Conservation (phyloP, 2,797 vertebrate species). For the Euthynnus affinis region DNA sequence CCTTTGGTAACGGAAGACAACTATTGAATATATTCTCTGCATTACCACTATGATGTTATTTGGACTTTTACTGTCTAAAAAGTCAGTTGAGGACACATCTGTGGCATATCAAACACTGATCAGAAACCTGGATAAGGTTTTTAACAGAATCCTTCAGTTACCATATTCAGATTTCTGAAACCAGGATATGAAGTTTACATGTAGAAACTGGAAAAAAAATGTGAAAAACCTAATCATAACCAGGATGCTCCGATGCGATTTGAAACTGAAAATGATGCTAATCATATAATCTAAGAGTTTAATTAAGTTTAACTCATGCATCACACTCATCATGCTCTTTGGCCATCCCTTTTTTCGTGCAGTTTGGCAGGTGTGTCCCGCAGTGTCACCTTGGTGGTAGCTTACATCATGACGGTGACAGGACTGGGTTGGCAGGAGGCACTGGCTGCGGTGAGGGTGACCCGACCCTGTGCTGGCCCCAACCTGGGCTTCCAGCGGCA, state of each 20-base stretch:
- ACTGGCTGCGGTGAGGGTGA: slow-evolving; percentile 88
- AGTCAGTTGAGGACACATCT: not conserved
- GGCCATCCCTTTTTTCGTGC: not conserved
- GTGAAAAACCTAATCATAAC: not conserved
- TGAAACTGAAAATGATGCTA: not conserved
- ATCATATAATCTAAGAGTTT: not conserved
- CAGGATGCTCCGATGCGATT: not conserved
- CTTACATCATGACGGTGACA: slow-evolving; percentile 96
- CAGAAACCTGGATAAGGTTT: not conserved
- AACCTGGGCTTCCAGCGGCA: slow-evolving; percentile 96
- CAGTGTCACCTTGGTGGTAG: slow-evolving; percentile 95
- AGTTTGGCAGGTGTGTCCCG: slow-evolving; percentile 97
- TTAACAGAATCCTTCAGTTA: not conserved
- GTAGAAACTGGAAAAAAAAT: too few relatives aligned
- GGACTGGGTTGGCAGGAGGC: slow-evolving; percentile 95
- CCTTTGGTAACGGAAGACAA: too few relatives aligned
- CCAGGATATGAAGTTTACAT: too few relatives aligned
- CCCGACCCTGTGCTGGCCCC: slow-evolving; percentile 93
- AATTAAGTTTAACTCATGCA: not conserved
- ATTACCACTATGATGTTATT: too few relatives aligned
- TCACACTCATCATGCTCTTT: not conserved
- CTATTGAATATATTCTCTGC: too few relatives aligned
- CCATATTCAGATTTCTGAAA: too few relatives aligned
- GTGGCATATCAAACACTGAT: not conserved
- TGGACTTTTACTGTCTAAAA: not conserved